Percentiles rank a stretch among this genome's conserved stretches.
These are phyloP conservation scores for Pluvialis apricaria DNA, from an alignment of 2,113 vertebrate species.

Conservation along the genomic window DNA sequence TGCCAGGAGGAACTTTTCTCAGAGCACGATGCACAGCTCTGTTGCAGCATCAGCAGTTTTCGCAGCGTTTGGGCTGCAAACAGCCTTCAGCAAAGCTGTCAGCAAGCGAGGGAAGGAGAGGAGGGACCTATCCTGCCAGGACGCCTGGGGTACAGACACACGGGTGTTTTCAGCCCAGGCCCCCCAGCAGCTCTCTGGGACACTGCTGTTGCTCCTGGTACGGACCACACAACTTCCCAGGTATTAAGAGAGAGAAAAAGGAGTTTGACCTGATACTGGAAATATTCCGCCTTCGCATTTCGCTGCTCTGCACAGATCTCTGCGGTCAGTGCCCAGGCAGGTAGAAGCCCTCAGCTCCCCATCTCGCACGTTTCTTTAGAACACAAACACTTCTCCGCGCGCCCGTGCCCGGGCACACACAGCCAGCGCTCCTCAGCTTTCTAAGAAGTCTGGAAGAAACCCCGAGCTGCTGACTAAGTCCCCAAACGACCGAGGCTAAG, in stretches of 20 bases:
- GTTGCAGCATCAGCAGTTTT: not conserved
- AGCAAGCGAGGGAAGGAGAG: not conserved
- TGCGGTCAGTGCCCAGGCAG: not conserved
- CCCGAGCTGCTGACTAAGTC: not conserved
- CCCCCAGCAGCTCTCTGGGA: not conserved
- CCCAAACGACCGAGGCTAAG: not conserved
- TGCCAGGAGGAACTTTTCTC: not conserved
- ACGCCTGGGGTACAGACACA: not conserved
- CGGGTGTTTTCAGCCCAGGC: not conserved
- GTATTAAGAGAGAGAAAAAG: not conserved
- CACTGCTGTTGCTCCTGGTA: not conserved
- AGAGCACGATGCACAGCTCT: not conserved
- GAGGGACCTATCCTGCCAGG: not conserved
- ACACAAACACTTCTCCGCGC: accelerated
- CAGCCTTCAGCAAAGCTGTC: not conserved
- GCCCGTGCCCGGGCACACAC: not conserved
- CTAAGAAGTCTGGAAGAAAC: not conserved
- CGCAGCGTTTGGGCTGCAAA: not conserved
- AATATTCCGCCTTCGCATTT: not conserved
- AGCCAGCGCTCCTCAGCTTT: not conserved
- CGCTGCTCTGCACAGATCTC: not conserved
- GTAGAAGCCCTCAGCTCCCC: not conserved
- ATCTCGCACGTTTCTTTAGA: accelerated
- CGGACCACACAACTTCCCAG: no score
- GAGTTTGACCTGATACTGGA: not conserved